A percentile compares a stretch with the other conserved stretches of the same genome.
Evolutionary conservation across 1,140 invertebrate species (phyloP).

Genomic region (Megalonaias nervosa): DNA sequence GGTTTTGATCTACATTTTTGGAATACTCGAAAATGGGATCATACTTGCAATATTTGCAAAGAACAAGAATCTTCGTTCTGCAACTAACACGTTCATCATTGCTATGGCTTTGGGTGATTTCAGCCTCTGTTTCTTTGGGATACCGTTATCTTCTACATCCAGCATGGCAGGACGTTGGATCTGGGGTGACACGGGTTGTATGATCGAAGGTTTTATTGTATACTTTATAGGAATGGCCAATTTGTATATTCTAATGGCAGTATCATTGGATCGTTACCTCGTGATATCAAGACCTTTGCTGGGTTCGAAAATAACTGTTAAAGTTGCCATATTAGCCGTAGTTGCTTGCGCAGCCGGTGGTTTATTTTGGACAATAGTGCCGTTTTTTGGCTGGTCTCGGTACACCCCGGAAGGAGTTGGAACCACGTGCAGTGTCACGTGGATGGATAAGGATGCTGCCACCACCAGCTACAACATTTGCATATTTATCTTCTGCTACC

Average conservation of each 20-base stretch:
- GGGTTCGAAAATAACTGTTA: slow-evolving; percentile 44
- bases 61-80: slow-evolving; percentile 48
- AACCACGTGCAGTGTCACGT: slow-evolving; percentile 54
- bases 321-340: slow-evolving; percentile 33
- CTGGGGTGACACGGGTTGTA: slow-evolving; percentile 42
- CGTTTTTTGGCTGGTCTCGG: slow-evolving; percentile 55
- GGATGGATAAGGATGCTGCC: slow-evolving; percentile 34
- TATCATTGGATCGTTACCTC: slow-evolving; percentile 58
- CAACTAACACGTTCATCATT: slow-evolving; percentile 61
- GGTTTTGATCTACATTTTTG: slow-evolving; percentile 29
- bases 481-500: slow-evolving; percentile 52
- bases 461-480: slow-evolving; percentile 43
- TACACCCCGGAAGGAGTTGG: slow-evolving; percentile 48
- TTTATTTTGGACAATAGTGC: slow-evolving; percentile 45
- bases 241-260: slow-evolving; percentile 51
- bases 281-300: slow-evolving; percentile 55
- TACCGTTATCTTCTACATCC: slow-evolving; percentile 32
- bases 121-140: slow-evolving; percentile 39
- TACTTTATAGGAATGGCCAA: slow-evolving; percentile 52
- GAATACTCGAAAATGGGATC: slow-evolving; percentile 37
- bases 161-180: slow-evolving; percentile 41
- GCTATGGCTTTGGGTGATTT: slow-evolving; percentile 52
- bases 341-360: slow-evolving; percentile 35
- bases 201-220: slow-evolving; percentile 51
- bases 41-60: slow-evolving; percentile 48